Conservation (phyloP, 1,140 invertebrate genomes). For the Planococcus citri region DNA sequence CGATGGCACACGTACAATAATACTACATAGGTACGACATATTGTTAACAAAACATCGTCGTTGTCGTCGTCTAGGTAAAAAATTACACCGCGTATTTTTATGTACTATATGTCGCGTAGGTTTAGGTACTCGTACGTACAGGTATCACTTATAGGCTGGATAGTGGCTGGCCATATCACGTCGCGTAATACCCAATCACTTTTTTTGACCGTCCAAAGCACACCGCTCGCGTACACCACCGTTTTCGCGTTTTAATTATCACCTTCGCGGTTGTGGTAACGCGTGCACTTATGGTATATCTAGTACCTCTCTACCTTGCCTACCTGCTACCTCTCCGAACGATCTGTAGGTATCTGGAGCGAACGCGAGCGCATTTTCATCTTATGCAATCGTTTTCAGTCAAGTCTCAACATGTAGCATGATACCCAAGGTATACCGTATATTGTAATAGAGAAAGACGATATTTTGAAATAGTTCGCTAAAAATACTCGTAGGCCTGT, state of each 20-base stretch:
- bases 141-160: neutral
- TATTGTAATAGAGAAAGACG: too few species aligned
- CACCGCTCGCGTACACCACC: neutral
- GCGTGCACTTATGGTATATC: too few species aligned
- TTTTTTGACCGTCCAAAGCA: neutral
- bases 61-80: neutral
- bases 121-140: neutral
- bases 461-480: too few species aligned
- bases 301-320: too few species aligned
- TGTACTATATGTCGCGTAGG: neutral
- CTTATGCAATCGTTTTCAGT: too few species aligned
- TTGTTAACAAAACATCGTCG: neutral
- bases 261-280: constrained; percentile 6
- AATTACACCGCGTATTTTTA: neutral
- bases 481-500: too few species aligned
- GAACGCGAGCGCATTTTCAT: too few species aligned
- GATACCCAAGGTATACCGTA: too few species aligned
- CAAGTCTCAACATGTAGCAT: too few species aligned
- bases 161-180: neutral
- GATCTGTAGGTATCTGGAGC: too few species aligned
- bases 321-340: too few species aligned
- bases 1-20: constrained; percentile 6
- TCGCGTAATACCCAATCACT: neutral
- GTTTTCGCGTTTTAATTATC: constrained; percentile 9
- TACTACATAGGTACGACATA: neutral